Evolutionary conservation across 1,140 invertebrate genomes (phyloP).

Genomic region (Pseudachorutes palmiensis): DNA sequence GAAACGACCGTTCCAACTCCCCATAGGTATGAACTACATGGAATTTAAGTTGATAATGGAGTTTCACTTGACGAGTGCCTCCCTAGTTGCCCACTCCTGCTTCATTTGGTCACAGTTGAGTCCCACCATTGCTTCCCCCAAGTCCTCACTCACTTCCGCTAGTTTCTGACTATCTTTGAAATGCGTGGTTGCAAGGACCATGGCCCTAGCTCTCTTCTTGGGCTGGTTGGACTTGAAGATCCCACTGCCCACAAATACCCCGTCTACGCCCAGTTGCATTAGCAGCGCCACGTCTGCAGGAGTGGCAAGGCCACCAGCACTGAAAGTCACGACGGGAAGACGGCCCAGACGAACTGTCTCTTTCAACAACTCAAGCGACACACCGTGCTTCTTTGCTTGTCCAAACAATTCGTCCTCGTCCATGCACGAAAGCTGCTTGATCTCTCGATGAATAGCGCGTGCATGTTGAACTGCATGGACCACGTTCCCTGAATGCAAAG

Average conservation of each 20-base stretch:
- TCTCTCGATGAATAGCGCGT: neutral
- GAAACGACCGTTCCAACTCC: neutral
- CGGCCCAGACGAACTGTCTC: neutral
- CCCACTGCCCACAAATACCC: constrained; percentile 4
- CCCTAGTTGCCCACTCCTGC: neutral
- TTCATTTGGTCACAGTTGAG: neutral
- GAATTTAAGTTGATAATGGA: neutral
- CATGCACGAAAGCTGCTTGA: neutral
- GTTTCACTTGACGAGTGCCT: neutral
- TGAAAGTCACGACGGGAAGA: constrained; percentile 3
- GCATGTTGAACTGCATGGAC: neutral
- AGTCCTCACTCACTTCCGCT: neutral
- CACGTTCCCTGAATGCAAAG: constrained; percentile 3
- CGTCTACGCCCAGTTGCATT: constrained; percentile 12
- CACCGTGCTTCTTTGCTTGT: neutral
- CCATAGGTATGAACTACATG: neutral
- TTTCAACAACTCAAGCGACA: neutral
- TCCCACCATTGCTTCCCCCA: constrained; percentile 10
- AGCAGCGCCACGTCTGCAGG: constrained; percentile 7
- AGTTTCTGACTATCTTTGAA: neutral
- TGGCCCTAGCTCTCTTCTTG: constrained; percentile 4
- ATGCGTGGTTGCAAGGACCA: constrained; percentile 2
- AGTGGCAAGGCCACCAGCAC: constrained; percentile 3
- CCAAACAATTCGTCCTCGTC: neutral
- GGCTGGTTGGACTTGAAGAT: constrained; percentile 2